Percentiles rank a stretch among this genome's conserved stretches.
phyloP scores from a whole-genome alignment of 2,797 vertebrate genomes.

The Melanotaenia trifasciata region DNA sequence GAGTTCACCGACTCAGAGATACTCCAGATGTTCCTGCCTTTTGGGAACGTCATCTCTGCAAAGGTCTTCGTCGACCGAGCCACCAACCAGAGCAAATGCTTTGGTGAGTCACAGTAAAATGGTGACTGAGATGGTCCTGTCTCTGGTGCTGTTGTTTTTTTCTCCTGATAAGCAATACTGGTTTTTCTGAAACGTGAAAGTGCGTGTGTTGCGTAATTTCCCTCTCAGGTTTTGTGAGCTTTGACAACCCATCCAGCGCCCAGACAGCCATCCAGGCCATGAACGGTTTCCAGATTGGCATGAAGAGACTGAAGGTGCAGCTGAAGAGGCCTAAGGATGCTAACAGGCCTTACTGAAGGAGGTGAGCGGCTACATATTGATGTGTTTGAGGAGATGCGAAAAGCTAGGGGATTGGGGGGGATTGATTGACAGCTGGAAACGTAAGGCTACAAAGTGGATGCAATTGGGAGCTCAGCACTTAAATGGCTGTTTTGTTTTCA shows the following conservation, averaged over 20 bases:
- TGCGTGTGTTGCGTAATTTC: constrained; percentile 1
- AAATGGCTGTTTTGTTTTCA: constrained; percentile 63
- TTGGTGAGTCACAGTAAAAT: constrained; percentile 83
- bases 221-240: constrained; percentile 92
- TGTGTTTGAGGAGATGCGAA: constrained; percentile 4
- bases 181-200: neutral
- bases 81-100: constrained; percentile 98
- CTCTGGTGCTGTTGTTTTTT: neutral
- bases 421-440: constrained; percentile 60
- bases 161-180: neutral
- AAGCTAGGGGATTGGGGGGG: constrained; percentile 12
- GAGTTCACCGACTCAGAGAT: constrained; percentile 97
- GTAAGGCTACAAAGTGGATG: constrained; percentile 56
- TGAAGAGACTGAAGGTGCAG: constrained; percentile 99
- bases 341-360: constrained; percentile 94
- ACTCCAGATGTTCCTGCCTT: constrained; percentile 97
- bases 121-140: neutral
- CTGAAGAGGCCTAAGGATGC: constrained; percentile 98
- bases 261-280: constrained; percentile 99
- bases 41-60: constrained; percentile 97
- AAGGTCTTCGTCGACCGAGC: constrained; percentile 98
- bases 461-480: constrained; percentile 56
- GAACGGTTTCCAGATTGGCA: constrained; percentile 99
- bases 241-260: constrained; percentile 97
- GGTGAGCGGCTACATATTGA: constrained; percentile 63